These are phyloP conservation scores for Monochamus alternatus DNA, from an alignment of 2,888 invertebrate species.

Conservation along the genomic window DNA sequence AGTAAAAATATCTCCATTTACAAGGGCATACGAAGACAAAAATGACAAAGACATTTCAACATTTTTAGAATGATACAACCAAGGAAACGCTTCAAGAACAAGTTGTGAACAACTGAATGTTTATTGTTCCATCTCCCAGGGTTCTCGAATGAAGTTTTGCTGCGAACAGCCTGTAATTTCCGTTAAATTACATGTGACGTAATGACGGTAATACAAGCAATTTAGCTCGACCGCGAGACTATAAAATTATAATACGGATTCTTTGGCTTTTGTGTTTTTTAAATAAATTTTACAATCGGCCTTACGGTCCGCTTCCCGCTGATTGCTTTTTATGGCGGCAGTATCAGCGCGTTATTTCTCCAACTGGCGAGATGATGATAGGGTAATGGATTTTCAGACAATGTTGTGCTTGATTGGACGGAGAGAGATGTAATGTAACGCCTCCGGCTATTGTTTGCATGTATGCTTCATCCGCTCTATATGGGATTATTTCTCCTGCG, in stretches of 20 bases:
- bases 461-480: no score
- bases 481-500: no score
- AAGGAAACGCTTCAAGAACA: background rate
- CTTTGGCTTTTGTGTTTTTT: constrained; percentile 28
- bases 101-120: background rate
- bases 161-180: constrained; percentile 42
- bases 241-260: constrained; percentile 30
- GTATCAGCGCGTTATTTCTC: background rate
- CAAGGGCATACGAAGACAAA: no score
- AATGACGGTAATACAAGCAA: constrained; percentile 38
- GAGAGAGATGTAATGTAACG: background rate
- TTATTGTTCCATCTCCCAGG: background rate
- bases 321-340: constrained; percentile 2
- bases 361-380: background rate
- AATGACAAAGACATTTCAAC: no score
- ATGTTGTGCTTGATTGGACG: constrained; percentile 6
- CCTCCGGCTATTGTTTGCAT: background rate
- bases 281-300: constrained; percentile 20
- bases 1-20: no score
- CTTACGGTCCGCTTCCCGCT: background rate
- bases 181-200: constrained; percentile 41
- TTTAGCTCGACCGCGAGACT: constrained; percentile 35
- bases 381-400: constrained; percentile 4
- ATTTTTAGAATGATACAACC: no score
- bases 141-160: constrained; percentile 39